Base-by-base conservation (phyloP, 1,140 invertebrate genomes). In the Helicoverpa armigera region DNA sequence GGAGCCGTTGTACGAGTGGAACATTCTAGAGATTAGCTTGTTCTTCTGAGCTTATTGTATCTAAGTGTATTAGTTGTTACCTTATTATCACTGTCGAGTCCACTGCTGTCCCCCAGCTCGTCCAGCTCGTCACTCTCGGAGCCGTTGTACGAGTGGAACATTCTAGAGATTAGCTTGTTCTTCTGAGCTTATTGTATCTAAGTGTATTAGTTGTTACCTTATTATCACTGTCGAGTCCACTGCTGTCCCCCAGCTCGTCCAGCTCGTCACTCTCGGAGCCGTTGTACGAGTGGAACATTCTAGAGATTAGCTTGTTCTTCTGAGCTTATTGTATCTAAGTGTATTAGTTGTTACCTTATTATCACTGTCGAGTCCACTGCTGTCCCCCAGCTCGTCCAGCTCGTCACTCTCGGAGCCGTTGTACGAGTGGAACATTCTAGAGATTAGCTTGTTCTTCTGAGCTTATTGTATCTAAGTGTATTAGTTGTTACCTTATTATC, bases 151-250 rank as follows among this genome's bases (percentile, higher is more conserved):
- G 89, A 85, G 14, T 93, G 89, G 74, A 95, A 92, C 94, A 95
- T 93, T 1, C 90, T 65, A 7, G 91, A 89, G 10, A 97, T 95
- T 12, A 97, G 86, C 67, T 96, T 96, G 63, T 95, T 95, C 88
- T 96, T 97, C 92, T 96, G 97, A 86, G 96, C 97, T 83, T 97
- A n/a, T n/a, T n/a, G n/a, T n/a, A n/a, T n/a, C 23, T 23, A 23
- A 1, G 53, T 13, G 18, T 16, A 48, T 53, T 53, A 29, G 1
- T 53, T 56, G 18, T 51, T 51, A 12, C 5, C 31, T 60, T 56
- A n/a, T 65, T 18, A 54, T 35, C 50, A 61, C 35, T 63, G 18
- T 63, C 51, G 3, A 53, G 14, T 48, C 4, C 11, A 65, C 2
- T 1, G 29, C 14, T 65, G 29, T 23, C 18, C 23, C 23, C 11